These are phyloP conservation scores for Rhizomys pruinosus DNA, from an alignment of 2,113 vertebrate genomes.

Conservation along the genomic window DNA sequence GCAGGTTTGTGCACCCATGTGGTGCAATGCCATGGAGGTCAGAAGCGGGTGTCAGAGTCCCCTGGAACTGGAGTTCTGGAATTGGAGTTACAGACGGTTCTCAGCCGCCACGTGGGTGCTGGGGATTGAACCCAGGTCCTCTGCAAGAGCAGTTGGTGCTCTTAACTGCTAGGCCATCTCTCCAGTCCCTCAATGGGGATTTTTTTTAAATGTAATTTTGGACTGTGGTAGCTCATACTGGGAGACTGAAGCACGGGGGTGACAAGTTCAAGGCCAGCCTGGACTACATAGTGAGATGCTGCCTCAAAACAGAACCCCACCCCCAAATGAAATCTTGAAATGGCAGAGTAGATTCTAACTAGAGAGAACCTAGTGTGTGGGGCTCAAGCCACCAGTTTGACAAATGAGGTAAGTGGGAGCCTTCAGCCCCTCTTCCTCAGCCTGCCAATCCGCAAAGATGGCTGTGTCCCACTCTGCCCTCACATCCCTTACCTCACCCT, in stretches of 20 bases:
- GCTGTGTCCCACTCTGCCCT: not conserved
- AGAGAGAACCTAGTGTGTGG: not conserved
- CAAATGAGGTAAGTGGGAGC: not conserved
- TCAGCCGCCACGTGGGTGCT: too few species aligned
- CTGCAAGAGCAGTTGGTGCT: too few species aligned
- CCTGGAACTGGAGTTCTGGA: too few species aligned
- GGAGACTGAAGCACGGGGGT: not conserved
- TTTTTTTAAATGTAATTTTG: not conserved
- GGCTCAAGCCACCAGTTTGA: not conserved
- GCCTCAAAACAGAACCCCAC: not conserved
- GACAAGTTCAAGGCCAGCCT: not conserved
- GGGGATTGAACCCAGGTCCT: too few species aligned
- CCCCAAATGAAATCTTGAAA: not conserved
- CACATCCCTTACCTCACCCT: accelerated
- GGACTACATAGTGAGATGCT: not conserved
- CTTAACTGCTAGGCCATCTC: too few species aligned
- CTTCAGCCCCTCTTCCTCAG: not conserved
- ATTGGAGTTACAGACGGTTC: too few species aligned
- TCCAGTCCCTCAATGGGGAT: too few species aligned
- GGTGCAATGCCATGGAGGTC: too few species aligned
- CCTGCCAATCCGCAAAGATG: not conserved
- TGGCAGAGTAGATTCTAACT: not conserved
- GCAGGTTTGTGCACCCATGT: too few species aligned
- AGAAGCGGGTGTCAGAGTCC: too few species aligned
- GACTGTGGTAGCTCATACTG: not conserved